Evolutionary conservation across 2,888 invertebrate species (phyloP), one percentile per base, ranked within the genome.

Genomic region (Andrena hattorfiana): DNA sequence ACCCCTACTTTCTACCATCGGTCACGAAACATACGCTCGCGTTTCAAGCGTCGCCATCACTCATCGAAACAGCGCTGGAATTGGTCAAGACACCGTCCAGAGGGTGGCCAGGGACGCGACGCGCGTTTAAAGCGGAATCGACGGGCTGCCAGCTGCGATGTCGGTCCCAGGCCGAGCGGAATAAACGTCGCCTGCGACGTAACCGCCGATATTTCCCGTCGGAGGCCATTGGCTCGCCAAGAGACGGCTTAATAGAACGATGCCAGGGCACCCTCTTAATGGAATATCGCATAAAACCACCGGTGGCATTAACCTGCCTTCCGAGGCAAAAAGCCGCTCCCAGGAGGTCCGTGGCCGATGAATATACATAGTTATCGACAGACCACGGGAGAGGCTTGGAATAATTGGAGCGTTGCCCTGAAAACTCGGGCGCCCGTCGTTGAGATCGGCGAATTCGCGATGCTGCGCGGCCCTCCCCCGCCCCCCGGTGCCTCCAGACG

Each of bases 121-220:
- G 59, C 82, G 76, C 81, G 85, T 85, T 84, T 74, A 88, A 89
- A 88, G 81, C 81, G 83, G 84, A 87, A 90, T 87, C 85, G 91
- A 91, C 88, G 83, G 71, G 82, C 87, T 89, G 91, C 88, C 88
- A 88, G 85, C 86, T 77, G 85, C 90, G 85, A 87, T 86, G 89
- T 84, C 84, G 75, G 79, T 81, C 73, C 66, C 74, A 84, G 78
- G 66, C 83, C 79, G 69, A 66, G 78, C 78, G 76, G 84, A 85
- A 89, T 89, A 89, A 88, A 84, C 83, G 81, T 67, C 84, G 80
- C 51, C 13, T 54, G 70, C 80, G 81, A 86, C 85, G 72, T 85
- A 84, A 87, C 86, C 87, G 70, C 85, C 86, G 86, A 91, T 91
- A 90, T 90, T 90, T 89, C 85, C 88, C 82, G 85, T 89, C 87